Evolutionary conservation across 2,797 vertebrate species (phyloP).

Genomic region (Myripristis jacobus): DNA sequence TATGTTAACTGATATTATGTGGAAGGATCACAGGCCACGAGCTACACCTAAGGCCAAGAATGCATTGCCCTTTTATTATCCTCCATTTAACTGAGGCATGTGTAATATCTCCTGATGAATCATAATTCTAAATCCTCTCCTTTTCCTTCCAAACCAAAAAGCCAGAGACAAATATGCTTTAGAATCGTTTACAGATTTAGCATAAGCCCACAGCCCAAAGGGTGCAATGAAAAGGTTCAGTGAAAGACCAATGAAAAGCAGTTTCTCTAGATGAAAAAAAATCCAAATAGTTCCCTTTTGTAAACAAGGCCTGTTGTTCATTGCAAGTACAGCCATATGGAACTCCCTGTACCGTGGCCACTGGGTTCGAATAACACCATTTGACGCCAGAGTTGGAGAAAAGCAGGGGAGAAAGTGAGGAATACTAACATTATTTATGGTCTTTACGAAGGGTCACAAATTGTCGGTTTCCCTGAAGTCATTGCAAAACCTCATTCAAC

Average conservation of each 20-base stretch:
- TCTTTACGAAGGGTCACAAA: conserved; percentile 51
- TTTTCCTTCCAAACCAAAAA: conserved; percentile 43
- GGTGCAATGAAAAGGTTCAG: conserved; percentile 34
- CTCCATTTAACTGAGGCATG: conserved; percentile 34
- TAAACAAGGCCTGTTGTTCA: conserved; percentile 65
- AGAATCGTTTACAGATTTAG: conserved; percentile 43
- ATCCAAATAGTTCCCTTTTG: conserved; percentile 35
- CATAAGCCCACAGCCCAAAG: conserved; percentile 33
- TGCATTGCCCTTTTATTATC: conserved; percentile 41
- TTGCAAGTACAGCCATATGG: conserved; percentile 43
- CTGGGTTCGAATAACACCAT: conserved; percentile 51
- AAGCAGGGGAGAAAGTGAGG: conserved; percentile 29
- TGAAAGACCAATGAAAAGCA: conserved; percentile 28
- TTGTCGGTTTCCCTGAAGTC: conserved; percentile 55
- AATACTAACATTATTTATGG: conserved; percentile 51
- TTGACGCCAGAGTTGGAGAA: conserved; percentile 39
- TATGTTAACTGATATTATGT: conserved; percentile 14
- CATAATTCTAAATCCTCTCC: conserved; percentile 42
- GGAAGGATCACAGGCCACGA: conserved; percentile 29
- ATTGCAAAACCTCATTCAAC: conserved; percentile 38
- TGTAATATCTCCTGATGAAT: conserved; percentile 43
- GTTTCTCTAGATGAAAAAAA: conserved; percentile 40
- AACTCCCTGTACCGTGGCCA: conserved; percentile 37
- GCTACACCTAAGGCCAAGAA: conserved; percentile 34
- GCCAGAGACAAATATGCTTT: conserved; percentile 47